Evolutionary conservation across 2,797 vertebrate species (phyloP).

Genomic region (Erpetoichthys calabaricus): DNA sequence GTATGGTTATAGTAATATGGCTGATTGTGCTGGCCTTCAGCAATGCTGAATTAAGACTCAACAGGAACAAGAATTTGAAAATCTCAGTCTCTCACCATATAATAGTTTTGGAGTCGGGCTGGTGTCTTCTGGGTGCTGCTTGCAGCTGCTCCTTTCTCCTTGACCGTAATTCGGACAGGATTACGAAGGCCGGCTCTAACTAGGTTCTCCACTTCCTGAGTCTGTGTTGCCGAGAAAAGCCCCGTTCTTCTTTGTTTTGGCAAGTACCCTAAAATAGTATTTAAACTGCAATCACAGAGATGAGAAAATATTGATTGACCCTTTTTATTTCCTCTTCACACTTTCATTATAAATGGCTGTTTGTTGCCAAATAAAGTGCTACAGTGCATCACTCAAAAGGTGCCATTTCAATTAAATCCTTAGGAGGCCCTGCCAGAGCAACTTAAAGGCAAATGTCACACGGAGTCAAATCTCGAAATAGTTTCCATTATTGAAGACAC

Average conservation of each 20-base stretch:
- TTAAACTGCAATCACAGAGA: conserved; percentile 53
- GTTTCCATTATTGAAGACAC: too few species aligned
- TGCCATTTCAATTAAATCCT: too few species aligned
- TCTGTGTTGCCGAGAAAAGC: conserved; percentile 92
- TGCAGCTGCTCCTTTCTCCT: conserved; percentile 78
- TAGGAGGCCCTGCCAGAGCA: too few species aligned
- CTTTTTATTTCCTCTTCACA: neutral
- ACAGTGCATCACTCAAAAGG: too few species aligned
- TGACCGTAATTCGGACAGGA: conserved; percentile 80
- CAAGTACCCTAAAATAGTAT: conserved; percentile 69
- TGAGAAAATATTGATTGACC: neutral
- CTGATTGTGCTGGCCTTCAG: neutral
- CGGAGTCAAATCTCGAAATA: too few species aligned
- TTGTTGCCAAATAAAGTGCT: too few species aligned
- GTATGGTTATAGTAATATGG: too few species aligned
- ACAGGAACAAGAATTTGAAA: too few species aligned
- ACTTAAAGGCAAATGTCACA: too few species aligned
- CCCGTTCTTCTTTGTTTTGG: conserved; percentile 91
- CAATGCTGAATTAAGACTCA: neutral
- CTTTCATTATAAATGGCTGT: neutral
- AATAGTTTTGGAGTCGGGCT: conserved; percentile 74
- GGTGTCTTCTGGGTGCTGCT: conserved; percentile 74
- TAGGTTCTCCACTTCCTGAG: conserved; percentile 89
- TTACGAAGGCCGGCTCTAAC: conserved; percentile 90
- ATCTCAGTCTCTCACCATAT: conserved; percentile 51